These are phyloP conservation scores for Tursiops truncatus DNA, from an alignment of 2,113 vertebrate species.

Conservation along the genomic window DNA sequence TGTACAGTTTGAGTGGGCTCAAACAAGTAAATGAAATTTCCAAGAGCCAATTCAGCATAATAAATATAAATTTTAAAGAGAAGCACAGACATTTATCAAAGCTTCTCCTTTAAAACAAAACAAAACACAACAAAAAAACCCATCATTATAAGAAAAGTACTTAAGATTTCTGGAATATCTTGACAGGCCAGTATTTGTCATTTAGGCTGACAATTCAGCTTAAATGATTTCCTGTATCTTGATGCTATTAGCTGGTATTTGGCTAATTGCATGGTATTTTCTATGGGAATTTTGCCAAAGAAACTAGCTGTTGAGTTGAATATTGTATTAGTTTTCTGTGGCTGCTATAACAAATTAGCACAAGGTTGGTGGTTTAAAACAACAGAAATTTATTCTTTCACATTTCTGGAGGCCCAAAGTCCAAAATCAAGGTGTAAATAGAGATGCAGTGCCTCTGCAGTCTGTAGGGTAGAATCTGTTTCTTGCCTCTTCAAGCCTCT, in stretches of 20 bases:
- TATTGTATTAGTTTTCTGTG: not conserved
- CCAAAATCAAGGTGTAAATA: not conserved
- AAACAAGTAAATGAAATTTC: slow-evolving; percentile 8
- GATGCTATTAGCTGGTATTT: not conserved
- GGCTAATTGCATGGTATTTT: not conserved
- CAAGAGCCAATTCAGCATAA: slow-evolving; percentile 24
- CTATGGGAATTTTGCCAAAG: not conserved
- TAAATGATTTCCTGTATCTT: not conserved
- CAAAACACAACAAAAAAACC: not conserved
- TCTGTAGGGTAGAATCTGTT: not conserved
- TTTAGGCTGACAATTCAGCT: not conserved
- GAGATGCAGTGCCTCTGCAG: not conserved
- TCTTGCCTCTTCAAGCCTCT: not conserved
- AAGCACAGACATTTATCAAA: not conserved
- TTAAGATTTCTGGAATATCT: slow-evolving; percentile 11
- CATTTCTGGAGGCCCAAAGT: not conserved
- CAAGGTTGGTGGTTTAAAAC: not conserved
- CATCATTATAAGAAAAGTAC: not conserved
- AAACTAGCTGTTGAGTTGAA: slow-evolving; percentile 1
- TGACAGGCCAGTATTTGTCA: not conserved
- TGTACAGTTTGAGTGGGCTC: not conserved
- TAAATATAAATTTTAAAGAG: slow-evolving; percentile 27
- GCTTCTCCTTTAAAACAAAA: not conserved
- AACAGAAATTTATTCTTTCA: not conserved
- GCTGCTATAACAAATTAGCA: not conserved